These are phyloP conservation scores for Apantesis nais DNA, from an alignment of 2,888 invertebrate species.

Conservation along the genomic window DNA sequence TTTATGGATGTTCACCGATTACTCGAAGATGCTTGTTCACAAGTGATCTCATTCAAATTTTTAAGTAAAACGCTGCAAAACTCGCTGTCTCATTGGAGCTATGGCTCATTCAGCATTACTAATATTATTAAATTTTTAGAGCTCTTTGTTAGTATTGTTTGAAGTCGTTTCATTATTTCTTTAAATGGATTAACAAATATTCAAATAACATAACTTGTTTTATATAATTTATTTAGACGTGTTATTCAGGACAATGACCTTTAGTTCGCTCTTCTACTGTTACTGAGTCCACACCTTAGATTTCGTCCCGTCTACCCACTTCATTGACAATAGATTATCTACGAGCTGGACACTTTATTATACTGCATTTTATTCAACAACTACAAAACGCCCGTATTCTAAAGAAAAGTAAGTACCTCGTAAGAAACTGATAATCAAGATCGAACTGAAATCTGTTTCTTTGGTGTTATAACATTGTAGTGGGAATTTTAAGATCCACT, in stretches of 20 bases:
- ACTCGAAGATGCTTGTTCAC: no score
- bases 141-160: no score
- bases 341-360: conserved; percentile 66
- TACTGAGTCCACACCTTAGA: conserved; percentile 24
- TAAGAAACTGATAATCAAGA: neutral
- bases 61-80: no score
- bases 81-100: no score
- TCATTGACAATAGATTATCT: conserved; percentile 75
- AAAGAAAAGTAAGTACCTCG: conserved; percentile 17
- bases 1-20: no score
- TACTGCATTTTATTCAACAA: conserved; percentile 55
- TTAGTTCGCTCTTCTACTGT: conserved; percentile 18
- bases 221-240: neutral
- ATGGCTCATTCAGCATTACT: no score
- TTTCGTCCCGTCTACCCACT: conserved; percentile 49
- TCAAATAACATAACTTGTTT: no score
- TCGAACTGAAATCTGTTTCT: neutral
- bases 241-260: conserved; percentile 8
- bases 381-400: conserved; percentile 32
- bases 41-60: no score
- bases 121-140: no score
- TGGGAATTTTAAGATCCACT: no score
- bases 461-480: neutral
- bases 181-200: no score
- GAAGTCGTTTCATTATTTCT: no score